These are phyloP conservation scores for Phorcus lineatus DNA, from an alignment of 2,888 invertebrate genomes.

Conservation along the genomic window DNA sequence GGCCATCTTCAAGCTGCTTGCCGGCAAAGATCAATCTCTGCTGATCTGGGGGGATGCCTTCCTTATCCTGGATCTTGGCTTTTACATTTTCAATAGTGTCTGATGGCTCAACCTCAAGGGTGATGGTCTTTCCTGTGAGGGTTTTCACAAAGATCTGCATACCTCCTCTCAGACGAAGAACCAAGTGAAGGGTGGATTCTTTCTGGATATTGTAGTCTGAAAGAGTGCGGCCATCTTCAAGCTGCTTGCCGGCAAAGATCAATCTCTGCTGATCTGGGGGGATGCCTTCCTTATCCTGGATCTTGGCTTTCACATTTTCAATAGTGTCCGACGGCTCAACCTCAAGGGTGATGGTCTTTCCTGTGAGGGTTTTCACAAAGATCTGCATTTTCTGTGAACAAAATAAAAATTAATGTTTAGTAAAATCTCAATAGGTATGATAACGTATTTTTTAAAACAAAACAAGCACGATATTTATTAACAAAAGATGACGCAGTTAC, in stretches of 20 bases:
- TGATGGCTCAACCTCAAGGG: conserved; percentile 82
- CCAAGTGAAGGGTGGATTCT: conserved; percentile 92
- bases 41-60: conserved; percentile 82
- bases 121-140: conserved; percentile 73
- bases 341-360: conserved; percentile 77
- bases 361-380: conserved; percentile 80
- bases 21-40: conserved; percentile 94
- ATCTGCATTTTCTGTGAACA: conserved; percentile 79
- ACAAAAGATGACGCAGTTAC: not conserved
- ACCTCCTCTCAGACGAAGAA: conserved; percentile 86
- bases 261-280: conserved; percentile 88
- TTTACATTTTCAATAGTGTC: conserved; percentile 97
- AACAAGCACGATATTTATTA: too few species aligned
- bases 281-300: conserved; percentile 79
- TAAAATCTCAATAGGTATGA: too few species aligned
- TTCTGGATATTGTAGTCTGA: conserved; percentile 96
- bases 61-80: conserved; percentile 78
- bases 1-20: conserved; percentile 95
- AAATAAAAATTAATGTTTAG: not conserved
- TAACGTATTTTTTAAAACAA: too few species aligned
- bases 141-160: conserved; percentile 82
- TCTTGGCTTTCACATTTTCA: conserved; percentile 88
- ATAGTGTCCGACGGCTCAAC: conserved; percentile 91
- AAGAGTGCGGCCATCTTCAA: conserved; percentile 94
- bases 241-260: conserved; percentile 94